phyloP scores from a whole-genome alignment of 2,888 invertebrate species.

The Nephrocerus scutellatus region DNA sequence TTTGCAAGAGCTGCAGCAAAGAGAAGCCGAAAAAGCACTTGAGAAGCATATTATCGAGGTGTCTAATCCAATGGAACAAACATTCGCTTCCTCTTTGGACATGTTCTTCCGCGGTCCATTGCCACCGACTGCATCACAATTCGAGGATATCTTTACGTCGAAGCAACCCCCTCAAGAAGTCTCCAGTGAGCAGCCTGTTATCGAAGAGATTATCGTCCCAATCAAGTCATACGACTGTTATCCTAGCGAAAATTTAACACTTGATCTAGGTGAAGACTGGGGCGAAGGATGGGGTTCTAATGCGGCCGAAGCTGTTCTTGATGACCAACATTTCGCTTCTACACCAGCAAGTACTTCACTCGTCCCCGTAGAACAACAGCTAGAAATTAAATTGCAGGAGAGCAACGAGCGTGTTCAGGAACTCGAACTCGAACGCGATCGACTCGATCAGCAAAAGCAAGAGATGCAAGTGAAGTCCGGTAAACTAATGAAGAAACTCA shows the following conservation, averaged over 20 bases:
- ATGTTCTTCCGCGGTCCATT: conserved; percentile 40
- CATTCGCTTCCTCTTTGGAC: conserved; percentile 31
- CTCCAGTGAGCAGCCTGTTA: conserved; percentile 32
- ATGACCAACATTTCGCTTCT: too few relatives aligned
- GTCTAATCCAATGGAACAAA: conserved; percentile 14
- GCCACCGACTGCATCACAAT: conserved; percentile 21
- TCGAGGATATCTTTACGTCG: too few relatives aligned
- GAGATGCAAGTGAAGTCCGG: conserved; percentile 63
- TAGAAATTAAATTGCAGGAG: conserved; percentile 50
- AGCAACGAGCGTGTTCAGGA: conserved; percentile 55
- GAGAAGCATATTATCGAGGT: conserved; percentile 28
- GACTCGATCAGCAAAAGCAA: conserved; percentile 57
- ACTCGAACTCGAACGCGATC: conserved; percentile 54
- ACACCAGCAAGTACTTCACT: conserved; percentile 19
- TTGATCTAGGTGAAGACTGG: conserved; percentile 32
- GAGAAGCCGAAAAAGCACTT: conserved; percentile 24
- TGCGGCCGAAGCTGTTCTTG: conserved; percentile 50
- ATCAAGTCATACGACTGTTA: conserved; percentile 54
- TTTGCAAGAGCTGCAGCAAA: conserved; percentile 21
- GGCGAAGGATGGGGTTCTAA: conserved; percentile 60
- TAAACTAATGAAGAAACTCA: conserved; percentile 76
- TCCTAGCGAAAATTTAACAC: conserved; percentile 25
- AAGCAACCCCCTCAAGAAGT: too few relatives aligned
- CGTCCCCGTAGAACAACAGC: conserved; percentile 30
- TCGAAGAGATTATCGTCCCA: conserved; percentile 49